Conservation (phyloP, 2,888 invertebrate species). For the Agrilus cyanescens region DNA sequence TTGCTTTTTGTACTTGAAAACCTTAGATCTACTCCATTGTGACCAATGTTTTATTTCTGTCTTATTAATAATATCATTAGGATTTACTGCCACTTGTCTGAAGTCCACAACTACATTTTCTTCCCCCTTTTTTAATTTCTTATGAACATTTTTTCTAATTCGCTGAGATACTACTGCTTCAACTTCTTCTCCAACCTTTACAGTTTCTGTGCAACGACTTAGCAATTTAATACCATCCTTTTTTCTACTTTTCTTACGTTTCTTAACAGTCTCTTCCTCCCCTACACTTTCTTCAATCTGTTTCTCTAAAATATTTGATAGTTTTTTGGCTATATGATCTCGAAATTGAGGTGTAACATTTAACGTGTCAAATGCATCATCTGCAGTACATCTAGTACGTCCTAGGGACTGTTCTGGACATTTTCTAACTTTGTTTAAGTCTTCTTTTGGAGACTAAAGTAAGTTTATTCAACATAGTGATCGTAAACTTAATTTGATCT, state of each 20-base stretch:
- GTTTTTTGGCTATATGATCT: slow-evolving; percentile 39
- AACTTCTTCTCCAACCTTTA: slow-evolving; percentile 33
- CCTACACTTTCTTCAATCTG: slow-evolving; percentile 26
- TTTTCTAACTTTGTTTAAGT: too few species aligned
- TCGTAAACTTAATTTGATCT: neutral
- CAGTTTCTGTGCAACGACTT: slow-evolving; percentile 32
- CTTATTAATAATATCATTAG: slow-evolving; percentile 38
- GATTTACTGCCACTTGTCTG: slow-evolving; percentile 33
- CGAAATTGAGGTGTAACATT: slow-evolving; percentile 42
- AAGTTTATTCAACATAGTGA: too few species aligned
- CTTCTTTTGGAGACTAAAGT: too few species aligned
- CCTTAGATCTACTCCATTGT: slow-evolving; percentile 40
- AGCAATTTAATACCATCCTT: slow-evolving; percentile 39
- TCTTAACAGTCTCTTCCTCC: slow-evolving; percentile 2
- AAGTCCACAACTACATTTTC: slow-evolving; percentile 21
- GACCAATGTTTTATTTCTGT: slow-evolving; percentile 43
- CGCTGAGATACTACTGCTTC: slow-evolving; percentile 32
- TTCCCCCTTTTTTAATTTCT: slow-evolving; percentile 22
- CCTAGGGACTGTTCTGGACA: slow-evolving; percentile 19
- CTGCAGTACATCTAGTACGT: slow-evolving; percentile 26
- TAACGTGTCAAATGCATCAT: slow-evolving; percentile 43
- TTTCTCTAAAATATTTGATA: slow-evolving; percentile 38
- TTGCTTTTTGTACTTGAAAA: slow-evolving; percentile 38
- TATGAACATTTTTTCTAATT: slow-evolving; percentile 30
- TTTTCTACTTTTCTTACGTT: slow-evolving; percentile 16